phyloP scores from a whole-genome alignment of 2,888 invertebrate species.

The Sinhomidia bicolor region DNA sequence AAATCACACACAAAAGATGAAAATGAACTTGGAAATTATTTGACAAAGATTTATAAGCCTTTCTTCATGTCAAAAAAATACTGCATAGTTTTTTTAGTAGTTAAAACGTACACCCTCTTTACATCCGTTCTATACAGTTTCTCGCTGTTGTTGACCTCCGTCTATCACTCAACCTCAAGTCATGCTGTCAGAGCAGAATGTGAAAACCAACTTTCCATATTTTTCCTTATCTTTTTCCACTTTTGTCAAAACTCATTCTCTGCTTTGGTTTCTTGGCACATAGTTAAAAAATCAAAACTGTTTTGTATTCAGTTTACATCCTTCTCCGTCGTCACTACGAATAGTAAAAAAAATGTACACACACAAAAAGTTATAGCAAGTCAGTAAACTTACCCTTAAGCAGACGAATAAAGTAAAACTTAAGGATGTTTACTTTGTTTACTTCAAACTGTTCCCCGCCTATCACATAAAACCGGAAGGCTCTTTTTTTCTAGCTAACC shows the following conservation, averaged over 20 bases:
- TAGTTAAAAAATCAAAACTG: not conserved
- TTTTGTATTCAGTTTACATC: not conserved
- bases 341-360: not conserved
- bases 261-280: not conserved
- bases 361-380: no score
- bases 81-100: not conserved
- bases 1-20: not conserved
- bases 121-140: not conserved
- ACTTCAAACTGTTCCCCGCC: not conserved
- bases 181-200: conserved; percentile 30
- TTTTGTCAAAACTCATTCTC: not conserved
- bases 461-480: not conserved
- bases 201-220: conserved; percentile 9
- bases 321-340: not conserved
- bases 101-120: not conserved
- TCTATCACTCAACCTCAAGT: conserved; percentile 34
- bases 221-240: not conserved
- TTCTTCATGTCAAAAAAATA: not conserved
- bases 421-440: not conserved
- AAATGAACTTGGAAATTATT: not conserved
- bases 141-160: conserved; percentile 19
- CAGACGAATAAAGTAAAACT: no score
- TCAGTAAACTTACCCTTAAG: no score
- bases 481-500: not conserved
- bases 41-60: not conserved